Percentiles rank a stretch among this genome's conserved stretches.
phyloP scores from a whole-genome alignment of 2,113 vertebrate species.

The Mirounga angustirostris region DNA sequence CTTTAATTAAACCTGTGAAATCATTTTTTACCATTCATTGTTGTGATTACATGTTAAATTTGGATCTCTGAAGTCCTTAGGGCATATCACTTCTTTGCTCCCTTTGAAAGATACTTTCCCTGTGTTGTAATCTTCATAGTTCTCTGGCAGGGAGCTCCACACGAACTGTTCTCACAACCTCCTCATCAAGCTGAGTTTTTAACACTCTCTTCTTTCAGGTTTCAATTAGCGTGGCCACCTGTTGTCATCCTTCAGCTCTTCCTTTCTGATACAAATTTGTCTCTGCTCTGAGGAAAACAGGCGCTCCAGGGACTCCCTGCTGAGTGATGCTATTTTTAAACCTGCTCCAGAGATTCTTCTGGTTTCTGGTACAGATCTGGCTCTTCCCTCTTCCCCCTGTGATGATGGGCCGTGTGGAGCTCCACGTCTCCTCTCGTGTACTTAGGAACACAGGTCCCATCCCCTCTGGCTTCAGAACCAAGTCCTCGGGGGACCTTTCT shows the following conservation, averaged over 20 bases:
- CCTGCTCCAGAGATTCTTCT: not conserved
- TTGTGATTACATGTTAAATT: not conserved
- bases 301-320: not conserved
- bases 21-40: not conserved
- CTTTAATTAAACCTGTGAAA: constrained; percentile 1
- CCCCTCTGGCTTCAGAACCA: not conserved
- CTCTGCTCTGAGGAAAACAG: not conserved
- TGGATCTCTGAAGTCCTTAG: not conserved
- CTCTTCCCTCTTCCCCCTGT: accelerated
- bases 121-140: not conserved
- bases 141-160: not conserved
- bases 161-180: not conserved
- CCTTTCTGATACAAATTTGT: not conserved
- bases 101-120: not conserved
- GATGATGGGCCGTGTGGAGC: accelerated
- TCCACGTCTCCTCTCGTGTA: accelerated
- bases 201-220: not conserved
- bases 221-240: constrained; percentile 1
- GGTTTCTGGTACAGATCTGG: not conserved
- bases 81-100: not conserved
- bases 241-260: not conserved
- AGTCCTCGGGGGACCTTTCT: not conserved
- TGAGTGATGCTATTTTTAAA: not conserved
- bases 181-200: not conserved
- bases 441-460: not conserved